Evolutionary conservation across 2,888 invertebrate species (phyloP).

Genomic region (Lacanobia oleracea): DNA sequence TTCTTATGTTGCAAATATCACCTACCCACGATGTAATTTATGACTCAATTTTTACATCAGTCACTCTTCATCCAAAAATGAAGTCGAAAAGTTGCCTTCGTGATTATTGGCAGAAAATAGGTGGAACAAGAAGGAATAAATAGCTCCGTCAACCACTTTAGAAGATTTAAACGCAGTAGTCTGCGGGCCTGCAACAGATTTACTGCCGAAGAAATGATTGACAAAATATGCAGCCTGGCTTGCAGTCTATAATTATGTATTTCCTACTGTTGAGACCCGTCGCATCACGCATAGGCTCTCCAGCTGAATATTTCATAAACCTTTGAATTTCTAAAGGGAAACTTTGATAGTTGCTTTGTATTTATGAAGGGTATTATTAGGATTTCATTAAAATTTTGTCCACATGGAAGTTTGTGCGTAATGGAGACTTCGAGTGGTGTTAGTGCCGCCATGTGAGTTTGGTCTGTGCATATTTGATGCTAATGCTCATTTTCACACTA

Average conservation of each 20-base stretch:
- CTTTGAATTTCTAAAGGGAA: constrained; percentile 61
- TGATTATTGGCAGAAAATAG: too few relatives aligned
- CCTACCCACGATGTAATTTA: too few relatives aligned
- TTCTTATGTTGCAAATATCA: too few relatives aligned
- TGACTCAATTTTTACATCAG: too few relatives aligned
- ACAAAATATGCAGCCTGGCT: too few relatives aligned
- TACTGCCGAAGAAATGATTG: too few relatives aligned
- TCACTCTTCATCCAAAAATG: too few relatives aligned
- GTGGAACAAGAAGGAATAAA: too few relatives aligned
- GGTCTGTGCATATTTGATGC: constrained; percentile 64
- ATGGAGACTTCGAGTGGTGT: constrained; percentile 53
- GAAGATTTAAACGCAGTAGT: too few relatives aligned
- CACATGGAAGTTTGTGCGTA: constrained; percentile 48
- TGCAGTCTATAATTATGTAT: neutral
- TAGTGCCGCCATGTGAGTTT: constrained; percentile 50
- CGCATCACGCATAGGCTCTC: constrained; percentile 30
- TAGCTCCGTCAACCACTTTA: too few relatives aligned
- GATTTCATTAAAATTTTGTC: constrained; percentile 66
- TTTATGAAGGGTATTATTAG: constrained; percentile 70
- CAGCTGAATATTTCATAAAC: constrained; percentile 64
- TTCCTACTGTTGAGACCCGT: neutral
- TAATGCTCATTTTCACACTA: constrained; percentile 49
- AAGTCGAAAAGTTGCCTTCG: too few relatives aligned
- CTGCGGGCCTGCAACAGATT: too few relatives aligned
- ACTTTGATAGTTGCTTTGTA: constrained; percentile 72